phyloP scores from a whole-genome alignment of 2,113 vertebrate genomes.

The Campylorhamphus procurvoides region DNA sequence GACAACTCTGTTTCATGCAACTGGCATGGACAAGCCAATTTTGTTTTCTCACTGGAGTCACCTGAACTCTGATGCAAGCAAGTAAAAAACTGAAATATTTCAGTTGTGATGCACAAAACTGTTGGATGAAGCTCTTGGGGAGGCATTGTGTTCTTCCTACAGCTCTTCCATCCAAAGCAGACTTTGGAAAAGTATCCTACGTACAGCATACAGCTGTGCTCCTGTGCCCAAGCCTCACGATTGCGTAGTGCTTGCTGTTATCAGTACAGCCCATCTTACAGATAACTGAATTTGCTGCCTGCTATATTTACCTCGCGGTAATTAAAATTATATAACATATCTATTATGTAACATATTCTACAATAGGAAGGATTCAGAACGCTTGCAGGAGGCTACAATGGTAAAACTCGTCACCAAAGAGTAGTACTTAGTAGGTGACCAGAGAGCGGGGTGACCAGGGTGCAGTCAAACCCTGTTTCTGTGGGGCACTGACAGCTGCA shows the following conservation, averaged over 20 bases:
- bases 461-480: not conserved
- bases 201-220: not conserved
- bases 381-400: not conserved
- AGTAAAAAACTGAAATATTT: not conserved
- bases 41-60: not conserved
- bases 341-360: constrained; percentile 3
- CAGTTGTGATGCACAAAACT: not conserved
- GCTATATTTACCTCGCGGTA: not conserved
- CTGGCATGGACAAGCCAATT: not conserved
- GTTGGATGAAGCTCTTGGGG: not conserved
- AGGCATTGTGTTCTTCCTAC: not conserved
- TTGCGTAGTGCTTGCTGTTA: not conserved
- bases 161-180: not conserved
- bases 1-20: not conserved
- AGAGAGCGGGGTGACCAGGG: not conserved
- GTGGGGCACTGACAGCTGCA: not conserved
- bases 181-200: not conserved
- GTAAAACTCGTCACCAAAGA: not conserved
- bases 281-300: constrained; percentile 13
- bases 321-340: constrained; percentile 53
- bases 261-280: not conserved
- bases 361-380: not conserved
- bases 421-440: too few species aligned
- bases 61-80: not conserved
- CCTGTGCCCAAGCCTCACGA: not conserved